Base-by-base conservation (phyloP, 2,797 vertebrate genomes). In the Gadopsis marmoratus region DNA sequence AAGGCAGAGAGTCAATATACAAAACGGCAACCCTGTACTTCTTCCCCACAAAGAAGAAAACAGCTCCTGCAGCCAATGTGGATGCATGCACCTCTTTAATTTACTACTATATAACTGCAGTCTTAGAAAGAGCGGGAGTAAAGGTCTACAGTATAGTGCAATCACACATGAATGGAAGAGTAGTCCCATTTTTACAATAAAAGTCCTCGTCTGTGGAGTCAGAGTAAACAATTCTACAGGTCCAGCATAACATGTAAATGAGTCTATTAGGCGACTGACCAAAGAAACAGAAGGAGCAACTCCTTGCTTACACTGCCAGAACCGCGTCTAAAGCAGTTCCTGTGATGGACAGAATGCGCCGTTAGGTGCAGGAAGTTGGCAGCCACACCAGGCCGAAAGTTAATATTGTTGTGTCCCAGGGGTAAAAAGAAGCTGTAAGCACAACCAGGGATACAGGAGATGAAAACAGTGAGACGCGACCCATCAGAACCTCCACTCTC, bases 1-100 rank as follows among this genome's bases (percentile, higher is more conserved):
- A 83, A 82, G 63, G 41, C 56, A 66, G 54, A 74, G 75, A 85
- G 84, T 90, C 87, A 86, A 89, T 89, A 86, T 83, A 85, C 71
- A 59, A 84, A 79, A 74, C 76, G 61, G 79, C 77, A 81, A 75
- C 29, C 58, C 50, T 0, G 9, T 21, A 70, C 47, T 69, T 70
- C 70, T 39, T 70, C 37, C 76, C 48, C 53, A 63, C 64, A 66
- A 51, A 71, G 63, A 73, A 45, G n/a, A 73, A 85, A 86, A 84
- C 17, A 43, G 53, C 53, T 71, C 74, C 13, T 39, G 55, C 31
- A 72, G 59, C 54, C 58, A 65, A n/a, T 11, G 51, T 77, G 29
- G 43, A 81, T 54, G 58, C 43, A 79, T 62, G 45, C 16, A 21
- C n/a, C n/a, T 51, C 65, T 85, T 71, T 83, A 78, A 76, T 88